Evolutionary conservation across 2,797 vertebrate genomes (phyloP).

Genomic region (Pogonophryne albipinna): DNA sequence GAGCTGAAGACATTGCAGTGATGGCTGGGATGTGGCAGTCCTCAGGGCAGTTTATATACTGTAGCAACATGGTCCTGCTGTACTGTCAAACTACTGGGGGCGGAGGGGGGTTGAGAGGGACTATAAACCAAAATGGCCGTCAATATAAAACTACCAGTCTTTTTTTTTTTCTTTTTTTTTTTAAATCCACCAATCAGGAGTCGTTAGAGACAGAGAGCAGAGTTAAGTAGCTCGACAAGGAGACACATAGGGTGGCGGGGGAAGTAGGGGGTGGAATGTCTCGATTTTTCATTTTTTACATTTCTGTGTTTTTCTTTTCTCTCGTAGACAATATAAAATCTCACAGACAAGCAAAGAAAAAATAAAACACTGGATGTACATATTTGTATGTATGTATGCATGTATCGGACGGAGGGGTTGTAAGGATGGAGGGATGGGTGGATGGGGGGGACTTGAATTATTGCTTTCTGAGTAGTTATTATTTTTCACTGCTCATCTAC

Average conservation of each 20-base stretch:
- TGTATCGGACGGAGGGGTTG: constrained; percentile 22
- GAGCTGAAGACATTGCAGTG: constrained; percentile 83
- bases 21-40: constrained; percentile 78
- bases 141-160: constrained; percentile 87
- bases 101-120: constrained; percentile 4
- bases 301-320: constrained; percentile 71
- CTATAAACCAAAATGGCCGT: constrained; percentile 84
- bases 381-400: constrained; percentile 38
- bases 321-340: constrained; percentile 86
- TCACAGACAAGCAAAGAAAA: constrained; percentile 86
- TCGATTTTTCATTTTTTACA: constrained; percentile 60
- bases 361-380: constrained; percentile 64
- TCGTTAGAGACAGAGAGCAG: constrained; percentile 59
- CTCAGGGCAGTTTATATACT: constrained; percentile 77
- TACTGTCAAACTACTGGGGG: constrained; percentile 81
- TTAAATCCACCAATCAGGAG: constrained; percentile 68
- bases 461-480: constrained; percentile 86
- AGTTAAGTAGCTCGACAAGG: constrained; percentile 59
- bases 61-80: constrained; percentile 81
- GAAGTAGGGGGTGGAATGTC: constrained; percentile 63
- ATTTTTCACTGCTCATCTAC: constrained; percentile 68
- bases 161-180: constrained; percentile 59
- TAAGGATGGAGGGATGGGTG: constrained; percentile 6
- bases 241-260: background rate
- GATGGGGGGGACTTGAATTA: constrained; percentile 76